Percentiles rank a stretch among this genome's conserved stretches.
phyloP scores from a whole-genome alignment of 2,797 vertebrate species.

The Phrynocephalus vlangalii region DNA sequence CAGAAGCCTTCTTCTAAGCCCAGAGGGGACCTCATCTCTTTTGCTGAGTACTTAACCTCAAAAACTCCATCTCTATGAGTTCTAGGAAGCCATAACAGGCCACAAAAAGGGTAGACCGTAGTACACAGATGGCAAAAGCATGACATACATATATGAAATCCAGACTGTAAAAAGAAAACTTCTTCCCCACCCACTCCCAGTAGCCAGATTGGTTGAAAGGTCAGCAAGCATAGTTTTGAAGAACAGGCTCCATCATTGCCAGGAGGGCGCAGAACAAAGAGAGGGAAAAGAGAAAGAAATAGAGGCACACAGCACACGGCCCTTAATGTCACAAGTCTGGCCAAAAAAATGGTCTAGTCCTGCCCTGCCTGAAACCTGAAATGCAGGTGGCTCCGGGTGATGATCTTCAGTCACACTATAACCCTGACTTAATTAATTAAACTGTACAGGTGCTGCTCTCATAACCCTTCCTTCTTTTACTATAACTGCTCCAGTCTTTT shows the following conservation, averaged over 20 bases:
- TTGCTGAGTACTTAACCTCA: slow-evolving; percentile 5
- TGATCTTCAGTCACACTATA: not conserved
- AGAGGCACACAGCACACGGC: too few species aligned
- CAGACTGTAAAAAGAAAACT: not conserved
- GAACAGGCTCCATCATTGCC: too few species aligned
- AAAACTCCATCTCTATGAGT: not conserved
- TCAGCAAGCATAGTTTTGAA: too few species aligned
- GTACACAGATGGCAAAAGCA: too few species aligned
- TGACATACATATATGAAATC: too few species aligned
- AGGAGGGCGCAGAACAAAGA: too few species aligned
- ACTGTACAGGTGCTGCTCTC: not conserved
- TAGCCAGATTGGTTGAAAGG: too few species aligned
- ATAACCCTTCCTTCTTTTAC: not conserved
- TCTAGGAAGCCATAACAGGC: not conserved
- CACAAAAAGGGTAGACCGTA: not conserved
- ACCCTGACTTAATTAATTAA: not conserved
- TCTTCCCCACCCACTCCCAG: not conserved
- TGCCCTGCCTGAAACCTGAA: not conserved
- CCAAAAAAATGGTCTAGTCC: not conserved
- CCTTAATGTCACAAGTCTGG: too few species aligned
- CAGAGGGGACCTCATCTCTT: not conserved
- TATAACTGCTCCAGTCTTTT: not conserved
- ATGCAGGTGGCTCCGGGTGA: not conserved
- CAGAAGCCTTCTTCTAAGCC: slow-evolving; percentile 21
- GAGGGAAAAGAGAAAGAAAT: too few species aligned